Conservation (phyloP, 1,140 invertebrate genomes). For the Calliphora vicina region DNA sequence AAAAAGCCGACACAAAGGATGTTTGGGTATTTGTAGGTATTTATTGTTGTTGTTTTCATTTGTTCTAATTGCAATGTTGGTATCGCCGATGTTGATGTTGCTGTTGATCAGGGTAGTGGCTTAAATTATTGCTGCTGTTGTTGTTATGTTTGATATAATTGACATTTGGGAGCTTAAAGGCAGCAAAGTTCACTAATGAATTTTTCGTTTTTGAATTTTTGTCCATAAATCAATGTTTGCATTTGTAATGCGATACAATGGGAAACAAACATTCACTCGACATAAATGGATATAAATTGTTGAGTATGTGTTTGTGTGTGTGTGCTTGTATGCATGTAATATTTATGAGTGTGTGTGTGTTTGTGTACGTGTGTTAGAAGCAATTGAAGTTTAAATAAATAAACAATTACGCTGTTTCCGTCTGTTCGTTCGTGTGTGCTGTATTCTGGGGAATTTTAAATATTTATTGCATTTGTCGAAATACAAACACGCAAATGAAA, state of each 20-base stretch:
- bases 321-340: no score
- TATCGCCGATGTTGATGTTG: not conserved
- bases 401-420: not conserved
- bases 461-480: not conserved
- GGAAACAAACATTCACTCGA: not conserved
- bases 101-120: not conserved
- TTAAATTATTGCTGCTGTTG: not conserved
- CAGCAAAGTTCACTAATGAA: constrained; percentile 9
- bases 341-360: not conserved
- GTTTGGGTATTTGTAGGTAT: not conserved
- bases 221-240: constrained; percentile 31
- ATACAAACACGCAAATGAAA: not conserved
- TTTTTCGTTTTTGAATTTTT: not conserved
- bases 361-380: not conserved
- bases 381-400: not conserved
- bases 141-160: not conserved
- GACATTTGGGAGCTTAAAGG: constrained; percentile 3
- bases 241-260: constrained; percentile 25
- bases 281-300: not conserved
- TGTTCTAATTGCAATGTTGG: not conserved
- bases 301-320: not conserved
- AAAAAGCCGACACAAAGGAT: not conserved
- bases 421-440: not conserved
- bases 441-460: not conserved
- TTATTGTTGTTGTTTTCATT: not conserved